These are phyloP conservation scores for Hemichromis elongatus DNA, from an alignment of 2,113 vertebrate genomes.

Conservation along the genomic window DNA sequence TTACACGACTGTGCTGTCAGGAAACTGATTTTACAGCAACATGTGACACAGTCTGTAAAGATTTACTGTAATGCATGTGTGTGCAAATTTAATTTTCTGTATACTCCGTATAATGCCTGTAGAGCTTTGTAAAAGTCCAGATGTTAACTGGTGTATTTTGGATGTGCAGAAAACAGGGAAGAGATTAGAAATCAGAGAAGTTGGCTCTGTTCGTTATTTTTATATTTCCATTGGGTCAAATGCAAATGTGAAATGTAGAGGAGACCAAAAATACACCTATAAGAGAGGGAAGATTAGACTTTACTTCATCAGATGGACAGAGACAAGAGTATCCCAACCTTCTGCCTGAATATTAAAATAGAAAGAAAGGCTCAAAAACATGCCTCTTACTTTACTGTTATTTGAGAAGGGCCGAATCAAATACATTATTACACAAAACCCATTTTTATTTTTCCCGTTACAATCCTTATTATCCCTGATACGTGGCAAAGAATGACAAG, in stretches of 20 bases:
- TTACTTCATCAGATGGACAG: neutral
- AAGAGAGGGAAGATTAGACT: neutral
- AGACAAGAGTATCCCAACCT: neutral
- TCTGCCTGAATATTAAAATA: neutral
- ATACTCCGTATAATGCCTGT: neutral
- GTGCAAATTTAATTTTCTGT: neutral
- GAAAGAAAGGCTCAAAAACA: neutral
- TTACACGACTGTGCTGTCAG: neutral
- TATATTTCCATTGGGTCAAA: neutral
- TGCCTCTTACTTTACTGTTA: neutral
- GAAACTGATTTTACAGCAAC: neutral
- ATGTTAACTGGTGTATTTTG: neutral
- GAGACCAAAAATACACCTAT: neutral
- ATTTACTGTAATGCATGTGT: neutral
- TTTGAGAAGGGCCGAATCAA: neutral
- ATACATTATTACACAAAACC: neutral
- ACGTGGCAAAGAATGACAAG: neutral
- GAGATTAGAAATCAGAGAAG: neutral
- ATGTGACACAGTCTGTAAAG: neutral
- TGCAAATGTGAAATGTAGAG: neutral
- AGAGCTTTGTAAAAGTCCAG: neutral
- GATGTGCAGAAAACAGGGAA: neutral
- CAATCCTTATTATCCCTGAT: neutral
- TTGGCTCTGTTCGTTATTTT: neutral
- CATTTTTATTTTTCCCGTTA: neutral